Evolutionary conservation across 2,797 vertebrate species (phyloP).

Genomic region (Acridotheres tristis): DNA sequence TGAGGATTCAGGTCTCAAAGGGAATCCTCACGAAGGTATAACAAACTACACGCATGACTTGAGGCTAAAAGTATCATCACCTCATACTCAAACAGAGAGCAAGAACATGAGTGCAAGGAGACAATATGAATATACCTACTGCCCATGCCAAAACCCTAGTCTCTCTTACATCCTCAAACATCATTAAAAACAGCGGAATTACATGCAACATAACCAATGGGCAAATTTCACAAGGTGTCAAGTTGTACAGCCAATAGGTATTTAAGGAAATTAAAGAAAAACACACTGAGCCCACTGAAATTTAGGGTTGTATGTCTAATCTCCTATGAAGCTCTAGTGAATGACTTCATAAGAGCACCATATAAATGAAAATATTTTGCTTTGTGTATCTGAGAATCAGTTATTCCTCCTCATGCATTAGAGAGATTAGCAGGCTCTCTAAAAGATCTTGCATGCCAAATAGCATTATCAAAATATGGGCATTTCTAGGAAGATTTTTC

Average conservation of each 20-base stretch:
- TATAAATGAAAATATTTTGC: neutral
- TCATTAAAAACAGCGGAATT: neutral
- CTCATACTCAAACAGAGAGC: neutral
- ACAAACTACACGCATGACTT: neutral
- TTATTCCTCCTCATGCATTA: neutral
- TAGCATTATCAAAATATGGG: neutral
- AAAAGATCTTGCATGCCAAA: neutral
- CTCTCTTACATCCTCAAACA: neutral
- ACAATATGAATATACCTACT: neutral
- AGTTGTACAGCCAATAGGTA: neutral
- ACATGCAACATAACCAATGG: neutral
- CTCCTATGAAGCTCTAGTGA: neutral
- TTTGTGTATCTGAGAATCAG: neutral
- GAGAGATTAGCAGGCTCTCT: neutral
- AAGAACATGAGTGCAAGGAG: neutral
- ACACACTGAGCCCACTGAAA: neutral
- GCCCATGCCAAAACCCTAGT: neutral
- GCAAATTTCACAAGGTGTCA: neutral
- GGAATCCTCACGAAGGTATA: neutral
- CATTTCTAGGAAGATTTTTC: neutral
- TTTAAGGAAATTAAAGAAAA: neutral
- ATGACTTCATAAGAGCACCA: neutral
- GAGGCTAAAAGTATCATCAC: constrained; percentile 5
- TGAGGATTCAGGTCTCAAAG: neutral
- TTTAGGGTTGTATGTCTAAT: neutral